phyloP scores from a whole-genome alignment of 2,797 vertebrate genomes.

The Prunella strophiata region DNA sequence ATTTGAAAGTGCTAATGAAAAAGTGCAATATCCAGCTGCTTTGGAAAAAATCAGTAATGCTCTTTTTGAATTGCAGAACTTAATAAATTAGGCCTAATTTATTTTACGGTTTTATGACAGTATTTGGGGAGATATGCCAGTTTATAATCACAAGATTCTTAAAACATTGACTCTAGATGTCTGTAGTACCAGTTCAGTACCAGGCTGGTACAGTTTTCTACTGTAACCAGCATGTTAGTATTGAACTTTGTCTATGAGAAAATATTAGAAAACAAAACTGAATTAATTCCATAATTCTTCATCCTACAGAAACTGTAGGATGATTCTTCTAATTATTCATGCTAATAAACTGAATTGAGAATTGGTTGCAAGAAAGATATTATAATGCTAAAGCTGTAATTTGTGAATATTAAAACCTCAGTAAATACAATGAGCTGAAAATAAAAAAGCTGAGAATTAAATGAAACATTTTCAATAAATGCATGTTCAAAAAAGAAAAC shows the following conservation, averaged over 20 bases:
- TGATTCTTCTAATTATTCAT: neutral
- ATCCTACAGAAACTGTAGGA: neutral
- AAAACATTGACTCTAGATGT: neutral
- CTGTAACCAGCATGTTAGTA: neutral
- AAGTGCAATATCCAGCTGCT: neutral
- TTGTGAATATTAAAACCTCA: neutral
- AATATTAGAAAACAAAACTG: neutral
- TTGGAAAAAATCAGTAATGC: neutral
- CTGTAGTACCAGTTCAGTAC: neutral
- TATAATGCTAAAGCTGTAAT: neutral
- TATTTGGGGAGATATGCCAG: neutral
- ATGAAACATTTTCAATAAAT: neutral
- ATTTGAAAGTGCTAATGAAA: neutral
- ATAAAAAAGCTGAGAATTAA: neutral
- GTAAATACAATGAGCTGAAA: neutral
- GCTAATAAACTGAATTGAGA: neutral
- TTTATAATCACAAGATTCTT: neutral
- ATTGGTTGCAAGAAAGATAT: neutral
- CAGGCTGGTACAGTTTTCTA: neutral
- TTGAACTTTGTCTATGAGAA: neutral
- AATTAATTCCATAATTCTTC: neutral
- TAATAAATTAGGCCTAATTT: neutral
- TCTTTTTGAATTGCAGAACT: neutral
- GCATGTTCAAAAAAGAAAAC: neutral
- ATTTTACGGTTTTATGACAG: neutral